These are phyloP conservation scores for Dryadula phaetusa DNA, from an alignment of 2,888 invertebrate genomes.

Conservation along the genomic window DNA sequence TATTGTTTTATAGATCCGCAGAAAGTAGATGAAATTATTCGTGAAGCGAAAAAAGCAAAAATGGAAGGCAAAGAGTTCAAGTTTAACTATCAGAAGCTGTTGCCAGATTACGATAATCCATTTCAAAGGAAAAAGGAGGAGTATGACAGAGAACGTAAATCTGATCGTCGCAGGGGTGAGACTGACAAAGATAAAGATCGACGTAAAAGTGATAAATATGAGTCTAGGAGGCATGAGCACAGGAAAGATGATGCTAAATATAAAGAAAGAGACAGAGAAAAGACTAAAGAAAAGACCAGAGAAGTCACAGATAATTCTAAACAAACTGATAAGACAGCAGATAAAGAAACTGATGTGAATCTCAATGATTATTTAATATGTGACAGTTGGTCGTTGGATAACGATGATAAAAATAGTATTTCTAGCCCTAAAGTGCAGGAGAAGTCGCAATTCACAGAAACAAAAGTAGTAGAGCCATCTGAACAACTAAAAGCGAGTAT, in stretches of 20 bases:
- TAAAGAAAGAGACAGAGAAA: slow-evolving; percentile 51
- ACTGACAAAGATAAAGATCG: slow-evolving; percentile 47
- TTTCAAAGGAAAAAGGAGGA: slow-evolving; percentile 66
- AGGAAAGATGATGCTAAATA: slow-evolving; percentile 52
- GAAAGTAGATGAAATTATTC: slow-evolving; percentile 74
- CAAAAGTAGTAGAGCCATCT: slow-evolving; percentile 49
- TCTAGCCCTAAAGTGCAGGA: slow-evolving; percentile 62
- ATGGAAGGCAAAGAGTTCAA: slow-evolving; percentile 74
- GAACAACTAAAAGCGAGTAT: slow-evolving; percentile 52
- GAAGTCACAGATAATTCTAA: slow-evolving; percentile 42
- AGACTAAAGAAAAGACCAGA: slow-evolving; percentile 47
- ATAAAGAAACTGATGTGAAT: slow-evolving; percentile 68
- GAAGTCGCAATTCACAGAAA: slow-evolving; percentile 45
- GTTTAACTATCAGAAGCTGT: slow-evolving; percentile 73
- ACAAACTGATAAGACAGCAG: slow-evolving; percentile 44
- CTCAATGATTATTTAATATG: slow-evolving; percentile 76
- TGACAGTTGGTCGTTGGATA: slow-evolving; percentile 80
- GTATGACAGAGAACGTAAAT: slow-evolving; percentile 46
- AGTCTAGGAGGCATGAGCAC: slow-evolving; percentile 48
- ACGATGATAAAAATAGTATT: slow-evolving; percentile 66
- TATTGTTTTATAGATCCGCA: slow-evolving; percentile 61
- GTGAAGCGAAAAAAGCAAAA: slow-evolving; percentile 74
- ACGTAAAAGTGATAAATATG: slow-evolving; percentile 52
- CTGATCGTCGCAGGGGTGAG: slow-evolving; percentile 45
- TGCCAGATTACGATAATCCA: slow-evolving; percentile 77